These are phyloP conservation scores for Callospermophilus lateralis DNA, from an alignment of 2,113 vertebrate species.

Conservation along the genomic window DNA sequence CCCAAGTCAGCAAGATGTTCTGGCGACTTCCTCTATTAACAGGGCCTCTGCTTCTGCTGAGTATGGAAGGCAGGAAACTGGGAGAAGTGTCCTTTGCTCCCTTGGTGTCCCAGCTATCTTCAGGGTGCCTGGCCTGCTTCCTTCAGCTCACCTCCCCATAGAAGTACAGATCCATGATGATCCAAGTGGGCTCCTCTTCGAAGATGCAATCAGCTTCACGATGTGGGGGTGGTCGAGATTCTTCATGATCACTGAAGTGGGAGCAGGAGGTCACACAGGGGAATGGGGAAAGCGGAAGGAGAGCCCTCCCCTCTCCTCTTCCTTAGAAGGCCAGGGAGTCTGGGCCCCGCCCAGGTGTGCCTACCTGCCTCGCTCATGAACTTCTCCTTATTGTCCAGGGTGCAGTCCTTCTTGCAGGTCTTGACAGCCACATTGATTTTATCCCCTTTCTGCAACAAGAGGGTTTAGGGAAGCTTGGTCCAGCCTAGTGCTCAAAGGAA, in stretches of 20 bases:
- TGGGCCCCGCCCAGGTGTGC: accelerated
- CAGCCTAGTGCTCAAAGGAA: too few relatives aligned
- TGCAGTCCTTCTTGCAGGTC: slow-evolving; percentile 96
- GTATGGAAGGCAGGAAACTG: neutral
- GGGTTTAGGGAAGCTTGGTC: neutral
- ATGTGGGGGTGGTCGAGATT: slow-evolving; percentile 96
- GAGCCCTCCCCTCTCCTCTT: accelerated
- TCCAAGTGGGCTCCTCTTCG: slow-evolving; percentile 97
- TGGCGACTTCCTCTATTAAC: neutral
- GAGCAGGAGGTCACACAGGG: neutral
- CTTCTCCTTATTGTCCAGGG: slow-evolving; percentile 95
- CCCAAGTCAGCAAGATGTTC: neutral
- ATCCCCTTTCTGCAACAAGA: slow-evolving; percentile 89
- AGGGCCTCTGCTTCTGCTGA: neutral
- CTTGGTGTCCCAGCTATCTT: accelerated
- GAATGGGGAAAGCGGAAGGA: accelerated
- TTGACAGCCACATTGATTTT: slow-evolving; percentile 93
- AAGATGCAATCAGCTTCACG: slow-evolving; percentile 95
- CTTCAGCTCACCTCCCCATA: slow-evolving; percentile 92
- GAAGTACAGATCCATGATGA: slow-evolving; percentile 96
- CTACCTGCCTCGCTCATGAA: slow-evolving; percentile 98
- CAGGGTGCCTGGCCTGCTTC: neutral
- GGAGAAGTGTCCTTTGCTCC: neutral
- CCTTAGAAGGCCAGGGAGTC: neutral
- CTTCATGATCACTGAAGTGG: slow-evolving; percentile 94